A percentile compares a stretch with the other conserved stretches of the same genome.
These are phyloP conservation scores for Monopis laevigella DNA, from an alignment of 2,888 invertebrate genomes.

Conservation along the genomic window DNA sequence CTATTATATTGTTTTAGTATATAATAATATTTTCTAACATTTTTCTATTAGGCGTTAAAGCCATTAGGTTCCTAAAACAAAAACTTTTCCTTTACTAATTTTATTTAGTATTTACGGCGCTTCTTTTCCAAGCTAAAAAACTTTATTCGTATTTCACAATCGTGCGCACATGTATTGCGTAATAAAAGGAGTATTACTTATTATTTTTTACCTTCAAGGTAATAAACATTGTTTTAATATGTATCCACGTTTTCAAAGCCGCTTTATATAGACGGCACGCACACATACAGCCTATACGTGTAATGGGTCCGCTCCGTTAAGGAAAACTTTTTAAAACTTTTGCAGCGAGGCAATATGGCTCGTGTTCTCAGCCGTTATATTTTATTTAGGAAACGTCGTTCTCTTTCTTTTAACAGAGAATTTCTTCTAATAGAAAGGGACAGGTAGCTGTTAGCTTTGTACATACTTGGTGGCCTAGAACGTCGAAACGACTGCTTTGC, in stretches of 20 bases:
- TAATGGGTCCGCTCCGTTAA: constrained; percentile 68
- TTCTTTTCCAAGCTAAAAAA: too few relatives aligned
- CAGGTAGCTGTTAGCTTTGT: constrained; percentile 35
- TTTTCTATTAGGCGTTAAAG: too few relatives aligned
- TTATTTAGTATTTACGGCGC: too few relatives aligned
- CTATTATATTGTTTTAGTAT: too few relatives aligned
- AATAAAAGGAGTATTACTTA: neutral
- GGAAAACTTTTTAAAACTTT: constrained; percentile 70
- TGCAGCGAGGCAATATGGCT: constrained; percentile 68
- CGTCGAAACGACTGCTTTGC: constrained; percentile 51
- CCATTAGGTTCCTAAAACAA: too few relatives aligned
- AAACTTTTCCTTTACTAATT: too few relatives aligned
- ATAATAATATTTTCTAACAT: too few relatives aligned
- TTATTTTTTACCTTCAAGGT: neutral
- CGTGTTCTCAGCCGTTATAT: constrained; percentile 65
- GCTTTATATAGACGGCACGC: constrained; percentile 33
- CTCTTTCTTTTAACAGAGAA: constrained; percentile 35
- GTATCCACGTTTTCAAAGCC: neutral
- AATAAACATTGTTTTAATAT: neutral
- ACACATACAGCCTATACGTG: constrained; percentile 49
- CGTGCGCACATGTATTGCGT: too few relatives aligned
- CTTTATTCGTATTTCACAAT: too few relatives aligned
- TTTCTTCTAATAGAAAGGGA: constrained; percentile 31
- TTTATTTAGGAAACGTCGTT: constrained; percentile 62
- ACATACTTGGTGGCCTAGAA: constrained; percentile 26